Evolutionary conservation across 2,113 vertebrate species (phyloP), one percentile per base, ranked within the genome.

Genomic region (Pachycephala philippinensis): DNA sequence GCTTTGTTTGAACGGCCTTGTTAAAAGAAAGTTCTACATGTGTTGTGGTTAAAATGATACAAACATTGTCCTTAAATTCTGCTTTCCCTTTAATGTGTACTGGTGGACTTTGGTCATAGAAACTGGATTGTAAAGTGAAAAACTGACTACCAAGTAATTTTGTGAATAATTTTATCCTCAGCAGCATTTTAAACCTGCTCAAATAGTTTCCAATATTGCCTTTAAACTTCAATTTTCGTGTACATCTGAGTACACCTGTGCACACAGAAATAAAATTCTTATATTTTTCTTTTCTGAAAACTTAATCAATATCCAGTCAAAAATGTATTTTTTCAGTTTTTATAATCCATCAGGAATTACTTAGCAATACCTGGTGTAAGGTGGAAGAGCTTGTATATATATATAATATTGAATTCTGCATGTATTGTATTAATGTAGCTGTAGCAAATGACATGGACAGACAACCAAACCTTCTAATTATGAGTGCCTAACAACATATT

Each of bases 211-310:
- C 57, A 96, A 91, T 93, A 96, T 87, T 97, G 65, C 76, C 42
- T 97, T 92, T 90, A 96, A 96, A 97, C 78, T 97, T 96, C 93
- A 97, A 78, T 97, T 97, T 98, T 95, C 87, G 95, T 60, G 28
- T 92, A n/a, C 89, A 53, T 94, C 64, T 92, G 79, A 95, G 74
- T 84, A 84, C 40, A 96, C 72, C 72, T 95, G 85, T 75, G 85
- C 42, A 89, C 69, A 71, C 22, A 88, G 63, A 93, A 84, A 85
- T 54, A 90, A 80, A 59, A 64, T 52, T 47, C 39, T 90, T 77
- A 54, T 37, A 24, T 70, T 80, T 95, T 84, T 47, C 15, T 71
- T 72, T 65, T 94, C 66, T 93, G 77, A 93, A 95, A 97, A 90
- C 49, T 44, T 56, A 87, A 92, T 19, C 9, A 61, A 63, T 5